Percentiles rank a stretch among this genome's conserved stretches.
These are phyloP conservation scores for Lottia gigantea DNA, from an alignment of 2,888 invertebrate genomes.

Conservation along the genomic window DNA sequence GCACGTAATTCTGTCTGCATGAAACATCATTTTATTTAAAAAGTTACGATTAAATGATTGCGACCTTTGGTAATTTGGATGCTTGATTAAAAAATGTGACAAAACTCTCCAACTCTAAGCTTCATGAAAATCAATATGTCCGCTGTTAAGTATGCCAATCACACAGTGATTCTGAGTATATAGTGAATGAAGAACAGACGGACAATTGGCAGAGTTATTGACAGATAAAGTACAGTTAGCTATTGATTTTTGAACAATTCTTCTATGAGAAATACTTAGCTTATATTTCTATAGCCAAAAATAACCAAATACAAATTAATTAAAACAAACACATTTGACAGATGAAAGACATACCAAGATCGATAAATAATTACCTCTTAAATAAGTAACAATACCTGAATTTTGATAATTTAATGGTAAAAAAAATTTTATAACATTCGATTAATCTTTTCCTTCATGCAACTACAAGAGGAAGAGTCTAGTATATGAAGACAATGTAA, in stretches of 20 bases:
- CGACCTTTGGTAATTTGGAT: constrained; percentile 8
- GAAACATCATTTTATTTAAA: constrained; percentile 2
- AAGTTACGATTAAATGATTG: constrained; percentile 1
- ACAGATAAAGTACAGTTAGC: constrained; percentile 7
- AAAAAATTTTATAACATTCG: too few relatives aligned
- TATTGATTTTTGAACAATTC: constrained; percentile 6
- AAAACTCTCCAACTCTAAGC: neutral
- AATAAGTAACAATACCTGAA: too few relatives aligned
- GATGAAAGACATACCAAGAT: too few relatives aligned
- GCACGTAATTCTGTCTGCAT: neutral
- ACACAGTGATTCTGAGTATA: constrained; percentile 1
- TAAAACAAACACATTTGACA: too few relatives aligned
- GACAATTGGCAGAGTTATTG: constrained; percentile 11
- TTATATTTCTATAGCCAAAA: neutral
- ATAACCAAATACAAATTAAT: too few relatives aligned
- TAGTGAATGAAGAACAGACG: constrained; percentile 8
- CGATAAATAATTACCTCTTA: too few relatives aligned
- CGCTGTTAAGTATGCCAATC: constrained; percentile 11
- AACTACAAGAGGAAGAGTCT: too few relatives aligned
- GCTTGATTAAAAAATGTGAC: neutral
- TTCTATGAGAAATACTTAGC: constrained; percentile 3
- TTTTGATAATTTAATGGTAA: too few relatives aligned
- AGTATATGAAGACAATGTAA: too few relatives aligned
- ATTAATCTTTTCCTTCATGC: too few relatives aligned
- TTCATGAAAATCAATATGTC: constrained; percentile 7